A percentile compares a stretch with the other conserved stretches of the same genome.
phyloP scores from a whole-genome alignment of 2,888 invertebrate species.

The Campoplex nolae region DNA sequence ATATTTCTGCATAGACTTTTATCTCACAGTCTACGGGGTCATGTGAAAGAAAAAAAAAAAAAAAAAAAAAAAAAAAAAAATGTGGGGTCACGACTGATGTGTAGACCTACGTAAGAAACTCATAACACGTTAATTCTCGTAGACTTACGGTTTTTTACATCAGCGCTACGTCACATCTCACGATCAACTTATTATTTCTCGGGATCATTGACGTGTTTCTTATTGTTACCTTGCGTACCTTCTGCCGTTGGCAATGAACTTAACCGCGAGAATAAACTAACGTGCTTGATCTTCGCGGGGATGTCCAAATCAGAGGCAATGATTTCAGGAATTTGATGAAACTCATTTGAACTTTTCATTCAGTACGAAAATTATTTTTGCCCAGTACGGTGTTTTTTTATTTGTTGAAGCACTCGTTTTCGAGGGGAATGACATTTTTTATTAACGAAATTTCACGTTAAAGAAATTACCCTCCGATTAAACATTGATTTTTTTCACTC shows the following conservation, averaged over 20 bases:
- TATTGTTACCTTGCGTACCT: conserved; percentile 2
- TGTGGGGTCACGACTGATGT: conserved; percentile 21
- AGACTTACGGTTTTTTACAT: conserved; percentile 4
- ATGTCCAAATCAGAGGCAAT: conserved; percentile 3
- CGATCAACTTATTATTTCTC: conserved; percentile 32
- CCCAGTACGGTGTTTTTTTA: background rate
- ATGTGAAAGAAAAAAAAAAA: background rate
- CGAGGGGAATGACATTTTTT: too few species aligned
- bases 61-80: conserved; percentile 20
- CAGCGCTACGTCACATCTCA: conserved; percentile 32
- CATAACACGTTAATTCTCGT: background rate
- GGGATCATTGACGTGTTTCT: conserved; percentile 32
- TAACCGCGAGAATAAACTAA: conserved; percentile 1
- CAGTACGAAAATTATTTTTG: background rate
- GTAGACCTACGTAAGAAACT: conserved; percentile 17
- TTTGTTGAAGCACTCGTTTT: background rate
- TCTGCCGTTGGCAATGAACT: conserved; percentile 51
- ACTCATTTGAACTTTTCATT: background rate
- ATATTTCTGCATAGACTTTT: background rate
- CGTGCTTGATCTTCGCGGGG: background rate
- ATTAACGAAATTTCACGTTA: too few species aligned
- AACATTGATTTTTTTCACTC: background rate
- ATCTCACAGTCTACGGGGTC: background rate
- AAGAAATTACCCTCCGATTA: background rate
- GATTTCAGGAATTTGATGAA: background rate